Evolutionary conservation across 2,888 invertebrate species (phyloP), one percentile per base, ranked within the genome.

Genomic region (Scaptomyza tumidula): DNA sequence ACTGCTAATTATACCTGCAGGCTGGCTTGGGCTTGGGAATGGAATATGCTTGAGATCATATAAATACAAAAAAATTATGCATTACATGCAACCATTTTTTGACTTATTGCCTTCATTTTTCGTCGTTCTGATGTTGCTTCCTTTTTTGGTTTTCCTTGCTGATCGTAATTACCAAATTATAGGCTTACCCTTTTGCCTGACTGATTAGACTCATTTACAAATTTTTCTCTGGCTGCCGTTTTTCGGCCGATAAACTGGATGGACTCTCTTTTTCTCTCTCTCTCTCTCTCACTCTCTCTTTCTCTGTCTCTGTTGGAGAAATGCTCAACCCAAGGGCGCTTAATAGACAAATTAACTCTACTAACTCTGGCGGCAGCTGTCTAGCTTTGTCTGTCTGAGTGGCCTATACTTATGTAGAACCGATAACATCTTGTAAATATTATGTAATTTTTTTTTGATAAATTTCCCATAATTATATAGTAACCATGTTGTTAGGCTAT

Each of bases 171-270:
- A 90, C 79, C 67, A 89, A 89, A 89, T 90, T 89, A 90, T 83
- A 90, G 90, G 85, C 85, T 88, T 89, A 89, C 85, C 89, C 83
- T 90, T 83, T 89, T 69, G 68, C 64, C 80, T 89, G 85, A 89
- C 89, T 90, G 90, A 89, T 89, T 89, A 89, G 86, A 76, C 75
- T 86, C 86, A 90, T 90, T 89, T 86, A 82, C 80, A 78, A 75
- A 60, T 52, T 60, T 64, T 73, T 64, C 53, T 68, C 41, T 44
- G 68, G 66, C 67, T 73, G 56, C 71, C 58, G 52, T 64, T 65
- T 54, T 68, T 60, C 60, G 53, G 29, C 41, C 39, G 27, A 39
- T 27, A 53, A 27, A 41, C 52, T 24, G 24, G 24, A 29, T 41
- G 19, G 29, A 48, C 37, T 24, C 24, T 24, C 24, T 5, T 5